Evolutionary conservation across 2,888 invertebrate genomes (phyloP).

Genomic region (Chalcosyrphus nemorum): DNA sequence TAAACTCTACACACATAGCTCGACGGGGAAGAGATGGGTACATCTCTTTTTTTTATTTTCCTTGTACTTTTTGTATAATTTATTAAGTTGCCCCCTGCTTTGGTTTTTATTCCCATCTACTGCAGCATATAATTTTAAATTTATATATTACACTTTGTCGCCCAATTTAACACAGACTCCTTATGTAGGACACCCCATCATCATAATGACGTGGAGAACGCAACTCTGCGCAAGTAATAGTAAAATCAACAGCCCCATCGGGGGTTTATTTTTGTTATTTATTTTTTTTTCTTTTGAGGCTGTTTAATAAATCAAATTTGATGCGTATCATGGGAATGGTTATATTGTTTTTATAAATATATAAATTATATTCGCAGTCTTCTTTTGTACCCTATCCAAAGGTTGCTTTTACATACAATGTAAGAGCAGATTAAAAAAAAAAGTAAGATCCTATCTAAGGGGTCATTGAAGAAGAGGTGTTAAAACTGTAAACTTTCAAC

Average conservation of each 20-base stretch:
- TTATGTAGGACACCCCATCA: slow-evolving; percentile 20
- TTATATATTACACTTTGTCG: slow-evolving; percentile 27
- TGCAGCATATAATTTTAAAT: slow-evolving; percentile 22
- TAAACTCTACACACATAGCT: neutral
- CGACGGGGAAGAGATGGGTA: neutral
- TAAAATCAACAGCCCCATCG: neutral
- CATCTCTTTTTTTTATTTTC: slow-evolving; percentile 24
- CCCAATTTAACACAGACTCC: slow-evolving; percentile 8
- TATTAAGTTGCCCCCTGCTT: slow-evolving; percentile 48
- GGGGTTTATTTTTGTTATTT: neutral
- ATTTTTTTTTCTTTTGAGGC: neutral
- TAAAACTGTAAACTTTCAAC: too few relatives aligned
- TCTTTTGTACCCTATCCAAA: too few relatives aligned
- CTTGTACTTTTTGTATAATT: slow-evolving; percentile 44
- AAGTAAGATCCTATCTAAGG: too few relatives aligned
- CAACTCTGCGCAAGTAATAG: neutral
- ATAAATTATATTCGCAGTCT: slow-evolving; percentile 12
- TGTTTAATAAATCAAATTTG: slow-evolving; percentile 25
- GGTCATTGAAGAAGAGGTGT: too few relatives aligned
- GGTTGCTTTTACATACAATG: too few relatives aligned
- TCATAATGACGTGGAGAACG: neutral
- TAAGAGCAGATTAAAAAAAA: too few relatives aligned
- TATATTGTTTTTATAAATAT: slow-evolving; percentile 12
- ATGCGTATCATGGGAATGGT: slow-evolving; percentile 23
- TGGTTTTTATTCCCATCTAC: neutral